phyloP scores from a whole-genome alignment of 2,113 vertebrate species.

The Falco punctatus region DNA sequence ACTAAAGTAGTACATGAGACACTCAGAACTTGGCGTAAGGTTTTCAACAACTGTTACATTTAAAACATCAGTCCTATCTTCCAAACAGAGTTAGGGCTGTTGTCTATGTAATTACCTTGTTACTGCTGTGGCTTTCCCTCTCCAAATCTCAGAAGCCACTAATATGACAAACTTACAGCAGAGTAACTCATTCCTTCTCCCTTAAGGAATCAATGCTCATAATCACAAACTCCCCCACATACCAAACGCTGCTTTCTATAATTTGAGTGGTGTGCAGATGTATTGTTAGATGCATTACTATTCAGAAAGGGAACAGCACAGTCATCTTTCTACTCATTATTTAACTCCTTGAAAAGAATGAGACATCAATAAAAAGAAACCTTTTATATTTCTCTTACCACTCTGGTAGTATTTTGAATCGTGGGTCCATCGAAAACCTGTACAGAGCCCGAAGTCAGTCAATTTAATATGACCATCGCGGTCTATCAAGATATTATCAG shows the following conservation, averaged over 20 bases:
- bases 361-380: neutral
- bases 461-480: constrained; percentile 97
- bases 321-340: neutral
- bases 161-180: neutral
- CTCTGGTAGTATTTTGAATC: constrained; percentile 99
- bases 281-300: neutral
- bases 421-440: constrained; percentile 98
- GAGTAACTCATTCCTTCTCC: neutral
- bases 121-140: neutral
- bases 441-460: constrained; percentile 97
- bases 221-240: neutral
- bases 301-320: neutral
- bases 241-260: neutral
- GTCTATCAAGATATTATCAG: constrained; percentile 98
- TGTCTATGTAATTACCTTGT: neutral
- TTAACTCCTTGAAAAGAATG: neutral
- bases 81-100: neutral
- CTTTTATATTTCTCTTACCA: constrained; percentile 79
- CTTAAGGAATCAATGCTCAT: neutral
- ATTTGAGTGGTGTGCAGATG: neutral
- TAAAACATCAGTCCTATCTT: neutral
- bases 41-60: neutral
- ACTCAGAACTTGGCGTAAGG: neutral
- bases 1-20: neutral
- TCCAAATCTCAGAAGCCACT: neutral